Evolutionary conservation across 1,140 invertebrate genomes (phyloP).

Genomic region (Ips nitidus): DNA sequence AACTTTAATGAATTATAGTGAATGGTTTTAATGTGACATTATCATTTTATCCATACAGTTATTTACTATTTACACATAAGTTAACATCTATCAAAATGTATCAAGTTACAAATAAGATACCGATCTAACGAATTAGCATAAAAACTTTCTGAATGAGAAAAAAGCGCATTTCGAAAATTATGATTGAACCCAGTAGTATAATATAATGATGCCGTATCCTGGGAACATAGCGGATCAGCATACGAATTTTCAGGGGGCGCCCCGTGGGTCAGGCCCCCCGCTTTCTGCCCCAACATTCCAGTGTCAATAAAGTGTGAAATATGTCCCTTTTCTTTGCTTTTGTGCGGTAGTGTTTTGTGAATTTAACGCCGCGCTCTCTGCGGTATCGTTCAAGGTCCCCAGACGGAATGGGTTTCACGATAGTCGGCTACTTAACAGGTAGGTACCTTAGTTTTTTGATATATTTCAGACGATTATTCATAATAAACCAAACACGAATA

Average conservation of each 20-base stretch:
- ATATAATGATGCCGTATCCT: not conserved
- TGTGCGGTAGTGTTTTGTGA: slow-evolving; percentile 19
- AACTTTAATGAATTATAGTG: too few relatives aligned
- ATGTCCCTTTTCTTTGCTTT: slow-evolving; percentile 2
- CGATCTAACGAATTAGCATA: too few relatives aligned
- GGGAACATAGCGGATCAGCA: not conserved
- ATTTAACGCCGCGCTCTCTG: not conserved
- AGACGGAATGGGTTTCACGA: slow-evolving; percentile 19
- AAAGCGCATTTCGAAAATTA: too few relatives aligned
- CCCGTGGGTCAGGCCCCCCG: slow-evolving; percentile 6
- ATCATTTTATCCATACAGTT: too few relatives aligned
- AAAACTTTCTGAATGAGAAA: too few relatives aligned
- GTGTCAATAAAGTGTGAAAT: slow-evolving; percentile 26
- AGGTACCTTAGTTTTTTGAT: slow-evolving; percentile 20
- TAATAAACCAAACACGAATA: slow-evolving; percentile 1
- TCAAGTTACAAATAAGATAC: too few relatives aligned
- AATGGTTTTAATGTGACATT: too few relatives aligned
- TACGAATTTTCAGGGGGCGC: slow-evolving; percentile 3
- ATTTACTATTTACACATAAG: too few relatives aligned
- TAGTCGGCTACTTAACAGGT: slow-evolving; percentile 15
- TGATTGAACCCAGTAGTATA: too few relatives aligned
- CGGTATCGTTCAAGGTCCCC: slow-evolving; percentile 16
- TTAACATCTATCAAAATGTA: too few relatives aligned
- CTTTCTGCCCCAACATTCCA: slow-evolving; percentile 10
- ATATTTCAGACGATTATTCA: slow-evolving; percentile 1